phyloP scores from a whole-genome alignment of 2,797 vertebrate species.

The Sorex maritimensis region DNA sequence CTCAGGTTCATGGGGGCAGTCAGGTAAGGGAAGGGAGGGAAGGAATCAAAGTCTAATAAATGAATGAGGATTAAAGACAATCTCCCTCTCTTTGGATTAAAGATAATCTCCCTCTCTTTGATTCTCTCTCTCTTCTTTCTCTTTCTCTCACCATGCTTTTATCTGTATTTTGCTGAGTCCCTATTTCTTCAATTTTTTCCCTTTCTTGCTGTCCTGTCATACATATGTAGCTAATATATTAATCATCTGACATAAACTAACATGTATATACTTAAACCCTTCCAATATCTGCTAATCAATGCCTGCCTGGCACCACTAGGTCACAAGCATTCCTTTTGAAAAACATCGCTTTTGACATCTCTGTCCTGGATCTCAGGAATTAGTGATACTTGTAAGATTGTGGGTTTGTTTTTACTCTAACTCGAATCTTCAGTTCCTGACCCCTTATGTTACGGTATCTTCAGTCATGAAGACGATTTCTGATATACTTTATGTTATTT shows the following conservation, averaged over 20 bases:
- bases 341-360: neutral
- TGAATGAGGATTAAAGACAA: no score
- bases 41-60: no score
- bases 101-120: neutral
- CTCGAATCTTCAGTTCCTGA: slow-evolving; percentile 4
- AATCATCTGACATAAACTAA: neutral
- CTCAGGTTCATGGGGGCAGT: neutral
- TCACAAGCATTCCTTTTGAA: neutral
- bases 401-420: neutral
- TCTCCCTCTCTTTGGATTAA: neutral
- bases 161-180: no score
- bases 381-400: neutral
- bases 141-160: neutral
- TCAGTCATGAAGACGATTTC: slow-evolving; percentile 39
- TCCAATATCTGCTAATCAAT: no score
- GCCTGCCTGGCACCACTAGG: neutral
- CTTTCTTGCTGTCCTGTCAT: neutral
- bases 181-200: neutral
- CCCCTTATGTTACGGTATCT: neutral
- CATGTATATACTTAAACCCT: neutral
- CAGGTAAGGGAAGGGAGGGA: neutral
- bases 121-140: neutral
- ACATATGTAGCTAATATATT: rapidly evolving
- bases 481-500: slow-evolving; percentile 4
- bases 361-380: neutral